These are phyloP conservation scores for Galeopsomyia nigrocyanea DNA, from an alignment of 2,888 invertebrate species.

Conservation along the genomic window DNA sequence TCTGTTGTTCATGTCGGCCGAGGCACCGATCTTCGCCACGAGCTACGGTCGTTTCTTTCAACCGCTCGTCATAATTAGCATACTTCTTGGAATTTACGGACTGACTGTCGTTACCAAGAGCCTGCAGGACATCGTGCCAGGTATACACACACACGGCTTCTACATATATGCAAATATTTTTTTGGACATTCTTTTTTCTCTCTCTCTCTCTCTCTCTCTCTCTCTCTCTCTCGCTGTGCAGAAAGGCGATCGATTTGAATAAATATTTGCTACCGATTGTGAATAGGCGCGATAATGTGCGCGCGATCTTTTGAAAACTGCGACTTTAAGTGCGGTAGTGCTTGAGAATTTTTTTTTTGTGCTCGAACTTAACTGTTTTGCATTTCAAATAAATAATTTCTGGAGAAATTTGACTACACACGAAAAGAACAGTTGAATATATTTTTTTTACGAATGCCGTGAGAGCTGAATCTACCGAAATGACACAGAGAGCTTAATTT, in stretches of 20 bases:
- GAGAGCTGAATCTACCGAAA: no score
- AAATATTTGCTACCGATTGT: no score
- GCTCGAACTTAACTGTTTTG: no score
- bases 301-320: neutral
- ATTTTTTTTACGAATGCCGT: no score
- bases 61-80: constrained; percentile 76
- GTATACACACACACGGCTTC: constrained; percentile 52
- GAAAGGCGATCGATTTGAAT: no score
- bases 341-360: no score
- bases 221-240: neutral
- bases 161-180: neutral
- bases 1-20: constrained; percentile 59
- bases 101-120: constrained; percentile 76
- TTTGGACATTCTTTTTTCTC: neutral
- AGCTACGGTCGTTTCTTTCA: constrained; percentile 73
- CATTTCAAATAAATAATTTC: no score
- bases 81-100: constrained; percentile 79
- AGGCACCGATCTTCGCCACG: constrained; percentile 55
- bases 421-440: no score
- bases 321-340: no score
- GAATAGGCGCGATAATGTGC: neutral
- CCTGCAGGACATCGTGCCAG: constrained; percentile 68
- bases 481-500: no score
- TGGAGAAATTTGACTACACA: no score
- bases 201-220: no score